Evolutionary conservation across 2,113 vertebrate genomes (phyloP).

Genomic region (Siniperca chuatsi): DNA sequence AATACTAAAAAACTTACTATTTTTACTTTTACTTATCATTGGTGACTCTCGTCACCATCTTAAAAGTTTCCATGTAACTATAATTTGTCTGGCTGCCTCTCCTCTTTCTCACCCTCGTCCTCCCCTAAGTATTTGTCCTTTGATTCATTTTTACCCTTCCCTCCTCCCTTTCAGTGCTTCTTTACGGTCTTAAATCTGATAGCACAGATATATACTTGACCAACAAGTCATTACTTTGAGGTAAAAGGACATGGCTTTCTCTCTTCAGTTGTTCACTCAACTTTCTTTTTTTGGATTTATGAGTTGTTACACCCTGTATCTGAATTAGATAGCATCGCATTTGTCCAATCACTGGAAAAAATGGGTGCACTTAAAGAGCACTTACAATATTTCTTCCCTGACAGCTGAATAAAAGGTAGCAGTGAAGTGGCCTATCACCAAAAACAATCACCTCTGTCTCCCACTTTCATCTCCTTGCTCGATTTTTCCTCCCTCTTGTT

Average conservation of each 20-base stretch:
- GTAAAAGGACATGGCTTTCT: constrained; percentile 17
- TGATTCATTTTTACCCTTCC: constrained; percentile 17
- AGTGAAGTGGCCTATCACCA: constrained; percentile 18
- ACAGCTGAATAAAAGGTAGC: constrained; percentile 44
- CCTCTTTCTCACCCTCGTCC: neutral
- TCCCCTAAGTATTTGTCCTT: constrained; percentile 6
- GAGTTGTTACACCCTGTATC: constrained; percentile 37
- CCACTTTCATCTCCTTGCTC: constrained; percentile 13
- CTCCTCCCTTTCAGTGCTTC: neutral
- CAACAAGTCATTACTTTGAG: constrained; percentile 29
- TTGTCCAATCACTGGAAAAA: constrained; percentile 54
- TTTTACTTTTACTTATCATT: too few relatives aligned
- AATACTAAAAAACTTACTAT: neutral
- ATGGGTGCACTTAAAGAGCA: constrained; percentile 50
- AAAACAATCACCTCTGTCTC: constrained; percentile 43
- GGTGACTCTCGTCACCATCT: neutral
- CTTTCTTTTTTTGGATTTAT: constrained; percentile 48
- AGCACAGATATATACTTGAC: constrained; percentile 37
- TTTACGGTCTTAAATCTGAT: constrained; percentile 22
- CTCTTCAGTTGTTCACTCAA: constrained; percentile 22
- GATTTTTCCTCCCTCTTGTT: neutral
- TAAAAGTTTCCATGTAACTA: constrained; percentile 17
- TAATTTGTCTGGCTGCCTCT: constrained; percentile 23
- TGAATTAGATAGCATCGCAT: constrained; percentile 47
- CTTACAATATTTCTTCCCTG: constrained; percentile 47